Base-by-base conservation (phyloP, 2,888 invertebrate species). In the Cephus rjabovi region DNA sequence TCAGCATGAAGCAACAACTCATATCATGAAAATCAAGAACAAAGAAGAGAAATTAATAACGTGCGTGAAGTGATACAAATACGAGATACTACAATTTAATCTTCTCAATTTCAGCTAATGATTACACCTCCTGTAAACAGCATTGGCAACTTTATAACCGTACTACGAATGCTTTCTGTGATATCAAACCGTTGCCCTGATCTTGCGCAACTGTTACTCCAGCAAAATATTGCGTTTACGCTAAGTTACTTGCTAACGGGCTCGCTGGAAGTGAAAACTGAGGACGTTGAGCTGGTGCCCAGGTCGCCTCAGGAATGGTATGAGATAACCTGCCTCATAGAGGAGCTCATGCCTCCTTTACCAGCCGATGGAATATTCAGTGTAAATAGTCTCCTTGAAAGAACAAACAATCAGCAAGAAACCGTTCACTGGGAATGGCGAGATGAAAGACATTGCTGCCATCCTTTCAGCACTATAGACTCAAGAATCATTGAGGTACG, bases 391-490 rank as follows among this genome's bases (percentile, higher is more conserved):
- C 94, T 98, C 86, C 93, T 98, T 80, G 96, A 97, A 91, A 93
- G 96, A 69, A 95, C 96, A 70, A 95, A 94, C 89, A 93, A 93
- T 89, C 91, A 91, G 82, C 94, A 95, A 88, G 96, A 97, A 90
- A 95, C 96, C 79, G 96, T 98, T 4, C 95, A 96, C 84, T 99
- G 99, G 99, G 98, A 98, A 92, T 99, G 99, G 99, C 94, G 97
- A 77, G 99, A 99, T 91, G 98, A 99, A 92, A 94, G 98, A 88
- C 98, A 97, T 87, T 92, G 93, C 80, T 98, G 93, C 97, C 98
- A 98, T 90, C 96, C 97, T 11, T 99, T 99, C 92, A 97, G 97
- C 71, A 95, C 96, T 85, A 97, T 98, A 79, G 99, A 99, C 93
- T 97, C 97, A 84, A 95, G 97, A 84, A 97, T 98, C 85, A 96